phyloP scores from a whole-genome alignment of 2,888 invertebrate genomes.

The Oscheius sp. region DNA sequence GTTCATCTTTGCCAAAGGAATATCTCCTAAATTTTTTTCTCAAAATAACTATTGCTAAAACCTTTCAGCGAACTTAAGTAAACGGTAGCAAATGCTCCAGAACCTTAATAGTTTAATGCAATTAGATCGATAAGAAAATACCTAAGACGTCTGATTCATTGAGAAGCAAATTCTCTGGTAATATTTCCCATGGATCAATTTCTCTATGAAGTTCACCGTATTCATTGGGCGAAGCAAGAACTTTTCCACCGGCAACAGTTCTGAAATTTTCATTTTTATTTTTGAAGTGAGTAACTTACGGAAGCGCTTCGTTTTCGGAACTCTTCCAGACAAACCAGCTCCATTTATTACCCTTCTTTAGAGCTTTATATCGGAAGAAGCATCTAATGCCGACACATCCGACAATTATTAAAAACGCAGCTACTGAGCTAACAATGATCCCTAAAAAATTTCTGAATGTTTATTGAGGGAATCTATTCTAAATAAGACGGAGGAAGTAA shows the following conservation, averaged over 20 bases:
- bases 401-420: constrained; percentile 5
- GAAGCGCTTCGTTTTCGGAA: not conserved
- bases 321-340: constrained; percentile 23
- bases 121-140: no score
- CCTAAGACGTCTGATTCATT: constrained; percentile 54
- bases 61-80: constrained; percentile 56
- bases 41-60: constrained; percentile 4
- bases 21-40: constrained; percentile 28
- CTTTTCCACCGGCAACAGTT: not conserved
- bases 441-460: not conserved
- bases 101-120: constrained; percentile 54
- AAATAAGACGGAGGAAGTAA: not conserved
- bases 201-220: constrained; percentile 1
- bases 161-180: constrained; percentile 42
- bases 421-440: constrained; percentile 7
- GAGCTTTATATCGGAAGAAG: constrained; percentile 21
- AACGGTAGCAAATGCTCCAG: constrained; percentile 62
- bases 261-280: not conserved
- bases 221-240: not conserved
- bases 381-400: constrained; percentile 16
- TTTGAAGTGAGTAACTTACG: constrained; percentile 4
- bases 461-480: not conserved
- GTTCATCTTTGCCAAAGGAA: constrained; percentile 2
- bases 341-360: constrained; percentile 14
- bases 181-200: constrained; percentile 54